Evolutionary conservation across 2,888 invertebrate genomes (phyloP), one percentile per base, ranked within the genome.

Genomic region (Hirtodrosophila cameraria): DNA sequence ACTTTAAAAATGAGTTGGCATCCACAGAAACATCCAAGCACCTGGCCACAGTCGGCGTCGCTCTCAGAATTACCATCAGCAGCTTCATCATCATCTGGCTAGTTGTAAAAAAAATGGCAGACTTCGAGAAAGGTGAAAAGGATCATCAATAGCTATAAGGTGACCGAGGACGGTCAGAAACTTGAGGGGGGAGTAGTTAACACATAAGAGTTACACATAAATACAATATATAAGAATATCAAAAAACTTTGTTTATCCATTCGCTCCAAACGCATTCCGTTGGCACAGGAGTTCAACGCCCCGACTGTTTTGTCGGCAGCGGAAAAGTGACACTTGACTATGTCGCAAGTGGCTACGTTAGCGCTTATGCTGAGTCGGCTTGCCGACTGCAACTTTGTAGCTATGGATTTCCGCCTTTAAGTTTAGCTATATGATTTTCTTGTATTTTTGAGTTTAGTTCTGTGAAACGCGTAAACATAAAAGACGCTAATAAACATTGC

Each of bases 81-180:
- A 1, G 11, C 12, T 38, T 20, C 1, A 38, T 20, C 20, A 20
- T 38, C 20, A 18, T 6, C n/a, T 36, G 35, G n/a, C 35, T 2
- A 13, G 8, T 31, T 2, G 6, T 5, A 16, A 7, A 23, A 18
- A 12, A 36, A 11, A 9, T 23, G 27, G n/a, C 30, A 42, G 23
- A 18, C 33, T 45, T 33, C 23, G 13, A 18, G 33, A n/a, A 13
- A 33, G 11, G 45, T 6, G 13, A 6, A 12, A 7, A 31, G 1
- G 13, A n/a, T 18, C 16, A n/a, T 35, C n/a, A 35, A 35, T n/a
- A 35, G 16, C 9, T 35, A 35, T 35, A 35, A 35, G n/a, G n/a
- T 35, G n/a, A 16, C 35, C 35, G 35, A 35, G 35, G 35, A 35
- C 35, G 35, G 18, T 18, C 35, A 35, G 35, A 35, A 35, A 18